Base-by-base conservation (phyloP, 2,113 vertebrate species). In the Chamaea fasciata region DNA sequence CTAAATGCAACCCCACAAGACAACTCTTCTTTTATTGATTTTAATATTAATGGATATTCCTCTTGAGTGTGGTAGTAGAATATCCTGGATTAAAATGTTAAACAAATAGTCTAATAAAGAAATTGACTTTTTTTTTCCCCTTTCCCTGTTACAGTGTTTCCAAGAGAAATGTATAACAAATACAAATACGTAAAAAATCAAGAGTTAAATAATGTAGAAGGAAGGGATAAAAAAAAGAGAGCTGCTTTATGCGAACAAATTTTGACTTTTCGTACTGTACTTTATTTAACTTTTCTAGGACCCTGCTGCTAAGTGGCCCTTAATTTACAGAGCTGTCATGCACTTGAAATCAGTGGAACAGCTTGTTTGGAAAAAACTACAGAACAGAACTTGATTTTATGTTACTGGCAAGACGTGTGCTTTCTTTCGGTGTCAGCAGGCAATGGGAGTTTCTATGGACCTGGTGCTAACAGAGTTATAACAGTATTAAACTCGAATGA, bases 391-490 rank as follows among this genome's bases (percentile, higher is more conserved):
- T 75, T 71, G 15, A 15, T 52, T 96, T 95, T 92, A 26, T 30
- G 18, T 88, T 92, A 35, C 69, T 93, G 90, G 68, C 78, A 96
- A 95, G 73, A 93, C 44, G 33, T 67, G 49, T 89, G 53, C 41
- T 95, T 92, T 93, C 64, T 90, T 83, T 90, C 1, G 30, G 37
- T 89, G 83, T 95, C 90, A 84, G 71, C 85, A 79, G 88, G 86
- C 2, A 4, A 90, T 86, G 37, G 2, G 63, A 89, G 79, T 92
- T 96, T 92, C 90, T 90, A 39, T 82, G 64, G 69, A 28, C 57
- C 23, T 68, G 53, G 86, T 84, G 92, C 84, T 97, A 94, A 89
- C 77, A 92, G 93, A 96, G 62, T 95, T 96, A 87, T 78, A 96
- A 68, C 76, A 79, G 69, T 64, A 82, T 75, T 80, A 95, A 92